Evolutionary conservation across 2,113 vertebrate species (phyloP).

Genomic region (Oncorhynchus tshawytscha): DNA sequence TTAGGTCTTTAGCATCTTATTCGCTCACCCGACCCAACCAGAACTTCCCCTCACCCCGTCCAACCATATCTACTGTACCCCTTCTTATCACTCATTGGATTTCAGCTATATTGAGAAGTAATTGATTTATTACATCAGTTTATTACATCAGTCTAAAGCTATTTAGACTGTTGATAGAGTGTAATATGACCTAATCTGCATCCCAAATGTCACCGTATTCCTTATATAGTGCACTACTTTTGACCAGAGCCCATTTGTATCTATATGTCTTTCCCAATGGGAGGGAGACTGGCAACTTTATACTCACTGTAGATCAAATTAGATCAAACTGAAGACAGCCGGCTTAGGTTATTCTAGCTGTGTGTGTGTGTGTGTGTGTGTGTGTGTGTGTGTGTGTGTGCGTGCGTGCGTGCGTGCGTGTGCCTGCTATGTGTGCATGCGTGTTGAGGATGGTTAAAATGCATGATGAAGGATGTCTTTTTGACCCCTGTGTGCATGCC

Average conservation of each 20-base stretch:
- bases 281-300: conserved; percentile 10
- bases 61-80: not conserved
- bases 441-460: conserved; percentile 5
- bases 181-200: not conserved
- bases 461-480: not conserved
- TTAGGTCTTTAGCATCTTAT: not conserved
- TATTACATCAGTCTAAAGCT: not conserved
- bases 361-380: not conserved
- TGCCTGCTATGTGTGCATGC: not conserved
- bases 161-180: not conserved
- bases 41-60: not conserved
- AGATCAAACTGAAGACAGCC: conserved; percentile 9
- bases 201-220: too few species aligned
- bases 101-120: not conserved
- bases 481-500: conserved; percentile 32
- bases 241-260: not conserved
- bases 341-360: conserved; percentile 17
- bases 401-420: not conserved
- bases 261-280: not conserved
- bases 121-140: not conserved
- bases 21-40: not conserved
- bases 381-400: not conserved
- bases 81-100: not conserved
- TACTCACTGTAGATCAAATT: not conserved
- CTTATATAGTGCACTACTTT: too few species aligned